These are phyloP conservation scores for Aphidoletes aphidimyza DNA, from an alignment of 2,888 invertebrate genomes.

Conservation along the genomic window DNA sequence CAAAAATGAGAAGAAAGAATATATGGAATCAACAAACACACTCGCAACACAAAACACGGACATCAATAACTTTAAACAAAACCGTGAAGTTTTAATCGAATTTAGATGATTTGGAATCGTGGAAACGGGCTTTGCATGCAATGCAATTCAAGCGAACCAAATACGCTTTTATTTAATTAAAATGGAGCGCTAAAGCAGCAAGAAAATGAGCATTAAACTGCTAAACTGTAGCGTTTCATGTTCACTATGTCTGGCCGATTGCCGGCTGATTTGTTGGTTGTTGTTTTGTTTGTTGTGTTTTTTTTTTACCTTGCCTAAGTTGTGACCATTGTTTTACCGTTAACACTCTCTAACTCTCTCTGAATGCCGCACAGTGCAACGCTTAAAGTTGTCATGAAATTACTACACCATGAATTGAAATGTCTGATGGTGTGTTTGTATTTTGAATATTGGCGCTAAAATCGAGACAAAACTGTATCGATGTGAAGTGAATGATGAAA, in stretches of 20 bases:
- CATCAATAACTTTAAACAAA: slow-evolving; percentile 36
- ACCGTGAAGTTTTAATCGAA: slow-evolving; percentile 46
- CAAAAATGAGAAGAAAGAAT: too few relatives aligned
- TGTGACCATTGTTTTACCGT: background rate
- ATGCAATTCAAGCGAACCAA: background rate
- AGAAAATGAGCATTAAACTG: too few relatives aligned
- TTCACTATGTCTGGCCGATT: background rate
- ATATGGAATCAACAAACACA: slow-evolving; percentile 16
- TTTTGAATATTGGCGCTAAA: slow-evolving; percentile 3
- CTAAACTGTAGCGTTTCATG: slow-evolving; percentile 35
- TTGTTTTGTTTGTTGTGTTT: background rate
- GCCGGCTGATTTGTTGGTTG: background rate
- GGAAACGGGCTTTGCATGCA: background rate
- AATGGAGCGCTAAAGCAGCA: slow-evolving; percentile 3
- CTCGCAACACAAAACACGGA: too few relatives aligned
- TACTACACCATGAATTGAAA: background rate
- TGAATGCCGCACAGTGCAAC: background rate
- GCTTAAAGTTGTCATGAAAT: slow-evolving; percentile 10
- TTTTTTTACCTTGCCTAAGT: too few relatives aligned
- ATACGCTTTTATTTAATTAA: slow-evolving; percentile 35
- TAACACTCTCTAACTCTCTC: background rate
- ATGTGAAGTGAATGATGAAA: slow-evolving; percentile 1
- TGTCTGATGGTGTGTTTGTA: background rate
- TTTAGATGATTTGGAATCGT: slow-evolving; percentile 16
- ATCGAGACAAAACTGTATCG: background rate